A percentile compares a stretch with the other conserved stretches of the same genome.
phyloP scores from a whole-genome alignment of 2,888 invertebrate genomes.

The Sicus ferrugineus region DNA sequence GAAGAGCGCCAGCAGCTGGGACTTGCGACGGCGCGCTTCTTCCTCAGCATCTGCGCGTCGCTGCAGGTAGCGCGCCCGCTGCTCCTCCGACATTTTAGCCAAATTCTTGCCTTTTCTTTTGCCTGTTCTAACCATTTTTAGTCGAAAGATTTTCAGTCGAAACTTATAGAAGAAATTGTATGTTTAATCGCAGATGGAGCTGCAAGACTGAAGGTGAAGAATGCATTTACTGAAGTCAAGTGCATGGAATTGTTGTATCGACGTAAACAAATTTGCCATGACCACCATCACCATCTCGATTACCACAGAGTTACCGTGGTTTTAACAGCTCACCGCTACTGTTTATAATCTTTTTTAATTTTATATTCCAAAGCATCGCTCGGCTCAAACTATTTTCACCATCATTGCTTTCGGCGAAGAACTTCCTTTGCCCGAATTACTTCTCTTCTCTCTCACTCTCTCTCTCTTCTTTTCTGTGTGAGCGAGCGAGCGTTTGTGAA shows the following conservation, averaged over 20 bases:
- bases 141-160: neutral
- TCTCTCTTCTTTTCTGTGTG: neutral
- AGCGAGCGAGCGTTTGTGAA: neutral
- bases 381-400: constrained; percentile 30
- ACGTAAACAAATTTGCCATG: neutral
- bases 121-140: constrained; percentile 44
- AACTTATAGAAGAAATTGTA: too few species aligned
- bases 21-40: constrained; percentile 79
- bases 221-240: too few species aligned
- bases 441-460: constrained; percentile 25
- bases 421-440: too few species aligned
- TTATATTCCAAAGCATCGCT: too few species aligned
- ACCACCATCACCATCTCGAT: neutral
- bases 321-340: too few species aligned
- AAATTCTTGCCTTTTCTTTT: constrained; percentile 69
- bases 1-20: constrained; percentile 80
- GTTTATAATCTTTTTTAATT: too few species aligned
- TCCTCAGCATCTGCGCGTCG: constrained; percentile 84
- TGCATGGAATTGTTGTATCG: neutral
- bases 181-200: too few species aligned
- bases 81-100: constrained; percentile 86
- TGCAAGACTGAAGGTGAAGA: neutral
- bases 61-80: constrained; percentile 80
- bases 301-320: neutral
- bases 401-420: constrained; percentile 37